phyloP scores from a whole-genome alignment of 2,113 vertebrate species.

The Grammomys surdaster region DNA sequence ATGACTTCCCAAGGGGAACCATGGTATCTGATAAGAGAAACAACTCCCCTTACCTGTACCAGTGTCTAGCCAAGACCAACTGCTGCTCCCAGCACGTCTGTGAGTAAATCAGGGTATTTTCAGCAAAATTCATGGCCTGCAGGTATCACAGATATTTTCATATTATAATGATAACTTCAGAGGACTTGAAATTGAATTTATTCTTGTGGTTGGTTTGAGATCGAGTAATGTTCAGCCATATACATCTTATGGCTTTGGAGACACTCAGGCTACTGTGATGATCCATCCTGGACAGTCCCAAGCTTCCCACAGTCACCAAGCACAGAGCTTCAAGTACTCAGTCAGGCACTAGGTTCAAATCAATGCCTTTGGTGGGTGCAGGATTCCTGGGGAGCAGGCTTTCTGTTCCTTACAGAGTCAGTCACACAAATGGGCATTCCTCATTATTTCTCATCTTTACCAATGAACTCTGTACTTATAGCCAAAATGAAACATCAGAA shows the following conservation, averaged over 20 bases:
- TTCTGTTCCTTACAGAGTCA: background rate
- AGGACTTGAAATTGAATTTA: too few relatives aligned
- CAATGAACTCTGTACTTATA: background rate
- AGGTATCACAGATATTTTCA: background rate
- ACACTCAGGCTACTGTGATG: background rate
- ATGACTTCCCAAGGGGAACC: background rate
- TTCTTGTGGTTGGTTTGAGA: background rate
- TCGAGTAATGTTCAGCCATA: rapidly evolving
- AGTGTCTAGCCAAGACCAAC: background rate
- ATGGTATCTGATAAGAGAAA: background rate
- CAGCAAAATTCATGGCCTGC: background rate
- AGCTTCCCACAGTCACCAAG: rapidly evolving
- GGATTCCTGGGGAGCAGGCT: background rate
- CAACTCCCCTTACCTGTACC: background rate
- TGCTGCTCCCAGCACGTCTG: background rate
- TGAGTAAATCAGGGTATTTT: background rate
- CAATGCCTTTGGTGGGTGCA: background rate
- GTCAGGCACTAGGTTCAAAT: background rate
- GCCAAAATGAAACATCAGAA: background rate
- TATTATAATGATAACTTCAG: background rate
- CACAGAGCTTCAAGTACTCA: background rate
- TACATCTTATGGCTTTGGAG: background rate
- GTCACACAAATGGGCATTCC: background rate
- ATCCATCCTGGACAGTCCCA: rapidly evolving
- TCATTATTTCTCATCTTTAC: background rate